Base-by-base conservation (phyloP, 2,797 vertebrate genomes). In the Rhyacichthys aspro region DNA sequence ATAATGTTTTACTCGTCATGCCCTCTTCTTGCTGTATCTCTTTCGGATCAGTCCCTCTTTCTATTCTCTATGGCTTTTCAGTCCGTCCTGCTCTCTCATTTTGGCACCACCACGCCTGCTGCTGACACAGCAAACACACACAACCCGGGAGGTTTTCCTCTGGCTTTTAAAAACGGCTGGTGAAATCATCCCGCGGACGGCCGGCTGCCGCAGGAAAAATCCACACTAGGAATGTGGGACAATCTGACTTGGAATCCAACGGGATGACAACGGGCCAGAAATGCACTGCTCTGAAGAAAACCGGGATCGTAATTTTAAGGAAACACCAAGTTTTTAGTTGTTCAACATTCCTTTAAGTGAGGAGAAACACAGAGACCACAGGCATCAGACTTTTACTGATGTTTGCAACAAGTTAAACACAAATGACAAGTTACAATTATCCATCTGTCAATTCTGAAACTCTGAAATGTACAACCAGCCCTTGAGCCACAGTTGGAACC, bases 61-160 rank as follows among this genome's bases (percentile, higher is more conserved):
- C 56, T 42, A 16, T 56, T 58, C 62, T 52, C 64, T n/a, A n/a
- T n/a, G n/a, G 62, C 58, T 59, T 72, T 63, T 76, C 50, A 70
- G 74, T 52, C 71, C 67, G 50, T 72, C 61, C 70, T 62, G 46
- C 68, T 46, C 59, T 59, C n/a, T 78, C 52, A 15, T 85, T 84
- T 67, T 76, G 81, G 76, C 82, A 63, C 55, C 63, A 82, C 79
- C 86, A 82, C 82, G 80, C 81, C 86, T 83, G 82, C 68, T 86
- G 90, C 90, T 91, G 89, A 91, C 89, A 85, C 89, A 86, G 90
- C 88, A 36, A 77, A 78, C 77, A 59, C 36, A 78, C 60, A 82
- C 82, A 75, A 81, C 68, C 52, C 5, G 58, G 48, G 74, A 86
- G 85, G 78, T 70, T 88, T 87, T 82, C 70, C 79, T 76, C 55